Conservation (phyloP, 2,888 invertebrate genomes). For the Pycnomerus fuliginosus region DNA sequence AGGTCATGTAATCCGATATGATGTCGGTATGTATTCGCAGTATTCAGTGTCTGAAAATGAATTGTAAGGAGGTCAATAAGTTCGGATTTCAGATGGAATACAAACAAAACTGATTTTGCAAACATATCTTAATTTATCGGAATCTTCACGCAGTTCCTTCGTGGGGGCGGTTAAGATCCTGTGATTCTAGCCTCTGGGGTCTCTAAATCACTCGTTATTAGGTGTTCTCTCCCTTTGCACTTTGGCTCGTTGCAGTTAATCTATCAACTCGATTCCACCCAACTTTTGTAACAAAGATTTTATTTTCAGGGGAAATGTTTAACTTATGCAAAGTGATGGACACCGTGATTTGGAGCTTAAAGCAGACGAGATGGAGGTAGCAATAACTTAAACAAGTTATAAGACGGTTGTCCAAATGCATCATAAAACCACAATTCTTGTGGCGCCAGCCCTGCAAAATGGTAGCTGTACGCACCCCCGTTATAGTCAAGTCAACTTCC, state of each 20-base stretch:
- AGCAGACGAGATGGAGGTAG: slow-evolving; percentile 13
- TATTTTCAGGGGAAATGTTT: slow-evolving; percentile 3
- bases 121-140: too few relatives aligned
- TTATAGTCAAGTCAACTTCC: slow-evolving; percentile 62
- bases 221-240: slow-evolving; percentile 31
- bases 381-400: slow-evolving; percentile 5
- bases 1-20: too few relatives aligned
- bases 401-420: too few relatives aligned
- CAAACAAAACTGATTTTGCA: too few relatives aligned
- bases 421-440: slow-evolving; percentile 68
- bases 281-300: too few relatives aligned
- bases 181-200: slow-evolving; percentile 27
- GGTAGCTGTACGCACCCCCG: slow-evolving; percentile 78
- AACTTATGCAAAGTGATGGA: neutral
- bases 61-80: too few relatives aligned
- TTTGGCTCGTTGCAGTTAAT: slow-evolving; percentile 18
- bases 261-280: slow-evolving; percentile 13
- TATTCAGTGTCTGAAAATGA: too few relatives aligned
- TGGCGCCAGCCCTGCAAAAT: slow-evolving; percentile 79
- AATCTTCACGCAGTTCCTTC: too few relatives aligned
- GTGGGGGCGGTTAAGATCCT: too few relatives aligned
- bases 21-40: too few relatives aligned
- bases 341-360: neutral
- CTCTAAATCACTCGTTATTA: slow-evolving; percentile 39
- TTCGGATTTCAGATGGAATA: too few relatives aligned